phyloP scores from a whole-genome alignment of 2,888 invertebrate species.

The Drosophila fungiperda region DNA sequence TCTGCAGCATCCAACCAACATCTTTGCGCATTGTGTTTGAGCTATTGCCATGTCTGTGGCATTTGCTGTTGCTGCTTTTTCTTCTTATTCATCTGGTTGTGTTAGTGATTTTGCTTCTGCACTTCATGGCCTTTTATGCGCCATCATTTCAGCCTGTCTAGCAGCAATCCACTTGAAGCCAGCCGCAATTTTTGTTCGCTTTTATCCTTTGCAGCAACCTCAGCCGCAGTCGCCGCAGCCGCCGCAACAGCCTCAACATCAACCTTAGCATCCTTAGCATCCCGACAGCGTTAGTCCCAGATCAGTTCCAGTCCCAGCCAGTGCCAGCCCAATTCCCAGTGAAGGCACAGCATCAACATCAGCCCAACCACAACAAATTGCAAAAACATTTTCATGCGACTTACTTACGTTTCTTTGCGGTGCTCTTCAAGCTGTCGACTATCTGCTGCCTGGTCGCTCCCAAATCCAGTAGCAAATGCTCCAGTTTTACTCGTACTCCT shows the following conservation, averaged over 20 bases:
- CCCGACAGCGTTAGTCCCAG: slow-evolving; percentile 13
- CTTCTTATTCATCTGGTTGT: slow-evolving; percentile 1
- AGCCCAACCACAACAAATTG: slow-evolving; percentile 71
- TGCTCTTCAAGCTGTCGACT: slow-evolving; percentile 43
- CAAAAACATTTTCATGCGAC: slow-evolving; percentile 79
- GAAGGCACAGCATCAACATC: slow-evolving; percentile 31
- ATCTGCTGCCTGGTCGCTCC: slow-evolving; percentile 22
- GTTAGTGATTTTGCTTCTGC: slow-evolving; percentile 25
- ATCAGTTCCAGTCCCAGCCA: slow-evolving; percentile 16
- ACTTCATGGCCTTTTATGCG: slow-evolving; percentile 58
- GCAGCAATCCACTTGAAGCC: slow-evolving; percentile 74
- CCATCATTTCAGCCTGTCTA: slow-evolving; percentile 70
- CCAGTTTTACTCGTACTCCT: background rate
- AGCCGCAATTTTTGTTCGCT: slow-evolving; percentile 72
- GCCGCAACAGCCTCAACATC: slow-evolving; percentile 9
- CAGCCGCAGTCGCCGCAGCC: slow-evolving; percentile 11
- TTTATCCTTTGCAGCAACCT: slow-evolving; percentile 39
- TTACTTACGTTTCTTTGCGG: slow-evolving; percentile 76
- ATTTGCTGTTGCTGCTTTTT: slow-evolving; percentile 15
- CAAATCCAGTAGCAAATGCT: slow-evolving; percentile 27
- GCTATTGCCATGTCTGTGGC: slow-evolving; percentile 49
- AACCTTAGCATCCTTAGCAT: slow-evolving; percentile 5
- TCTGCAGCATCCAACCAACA: slow-evolving; percentile 21
- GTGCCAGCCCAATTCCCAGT: slow-evolving; percentile 6
- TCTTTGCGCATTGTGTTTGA: slow-evolving; percentile 41